Base-by-base conservation (phyloP, 2,888 invertebrate species). In the Elgonia sp. region DNA sequence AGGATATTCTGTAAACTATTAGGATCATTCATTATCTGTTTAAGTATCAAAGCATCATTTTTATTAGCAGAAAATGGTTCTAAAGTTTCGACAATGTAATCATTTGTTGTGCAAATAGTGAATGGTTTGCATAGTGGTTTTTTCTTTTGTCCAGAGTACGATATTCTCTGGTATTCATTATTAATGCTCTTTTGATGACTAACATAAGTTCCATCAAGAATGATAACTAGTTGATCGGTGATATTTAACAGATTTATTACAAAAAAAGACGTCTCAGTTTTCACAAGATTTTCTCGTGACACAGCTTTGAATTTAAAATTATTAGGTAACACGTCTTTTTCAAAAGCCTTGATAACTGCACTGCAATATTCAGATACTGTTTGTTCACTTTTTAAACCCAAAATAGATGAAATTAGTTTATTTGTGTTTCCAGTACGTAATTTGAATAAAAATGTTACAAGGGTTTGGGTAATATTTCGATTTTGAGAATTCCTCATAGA, bases 401-500 rank as follows among this genome's bases (percentile, higher is more conserved):
- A 72, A 77, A 86, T 75, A 20, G 87, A 62, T 46, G 89, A 72
- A 63, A 89, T 87, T 14, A 87, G n/a, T 39, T 37, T 83, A 39
- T 89, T 89, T 7, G 86, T 87, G 73, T 88, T 89, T 4, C 79
- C 88, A 0, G 84, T 89, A n/a, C 90, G 57, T 39, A 89, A 75
- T 84, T 87, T 89, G 18, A 86, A 85, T 21, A 91, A 63, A 87
- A 90, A 91, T 1, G 87, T 57, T 8, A 90, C 79, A 0, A 89
- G n/a, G 37, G 90, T 87, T 85, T 90, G 88, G 0, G 50, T 86
- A 8, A 88, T 46, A 72, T 72, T 55, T 39, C 89, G 21, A 14
- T 10, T 18, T 63, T 80, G 12, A 1, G 42, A 55, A 21, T 83
- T 73, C 40, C 80, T 72, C 84, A 90, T 85, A 8, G 88, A 87